Conservation (phyloP, 2,113 vertebrate species). For the Nothobranchius furzeri region DNA sequence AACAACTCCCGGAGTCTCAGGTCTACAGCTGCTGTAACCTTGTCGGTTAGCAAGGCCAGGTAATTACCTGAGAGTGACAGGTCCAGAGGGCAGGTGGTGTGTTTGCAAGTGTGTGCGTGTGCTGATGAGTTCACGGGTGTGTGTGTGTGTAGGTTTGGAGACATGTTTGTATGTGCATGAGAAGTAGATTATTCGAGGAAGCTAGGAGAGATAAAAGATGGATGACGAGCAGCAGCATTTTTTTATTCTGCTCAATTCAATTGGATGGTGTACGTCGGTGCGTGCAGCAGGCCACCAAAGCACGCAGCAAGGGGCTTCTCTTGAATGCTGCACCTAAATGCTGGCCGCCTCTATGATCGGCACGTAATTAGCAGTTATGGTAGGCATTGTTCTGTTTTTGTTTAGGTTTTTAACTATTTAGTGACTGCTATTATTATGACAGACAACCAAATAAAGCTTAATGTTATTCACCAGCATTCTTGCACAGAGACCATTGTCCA, state of each 20-base stretch:
- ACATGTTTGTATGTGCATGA: conserved; percentile 4
- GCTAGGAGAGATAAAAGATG: conserved; percentile 36
- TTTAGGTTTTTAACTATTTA: no score
- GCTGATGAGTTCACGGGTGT: not conserved
- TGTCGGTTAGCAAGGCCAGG: conserved; percentile 71
- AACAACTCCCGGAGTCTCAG: conserved; percentile 56
- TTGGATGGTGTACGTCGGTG: conserved; percentile 64
- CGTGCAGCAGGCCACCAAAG: conserved; percentile 59
- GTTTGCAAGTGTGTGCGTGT: not conserved
- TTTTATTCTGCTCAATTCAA: conserved; percentile 66
- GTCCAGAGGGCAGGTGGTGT: conserved; percentile 55
- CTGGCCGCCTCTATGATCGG: conserved; percentile 39
- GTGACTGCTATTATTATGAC: no score
- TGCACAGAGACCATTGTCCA: no score
- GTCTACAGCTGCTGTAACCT: conserved; percentile 65
- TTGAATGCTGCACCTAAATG: conserved; percentile 44
- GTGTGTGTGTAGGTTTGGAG: conserved; percentile 13
- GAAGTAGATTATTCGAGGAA: conserved; percentile 27
- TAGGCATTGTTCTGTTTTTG: not conserved
- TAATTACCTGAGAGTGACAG: conserved; percentile 74
- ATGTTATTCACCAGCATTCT: no score
- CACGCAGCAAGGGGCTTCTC: conserved; percentile 54
- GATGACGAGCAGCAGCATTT: conserved; percentile 49
- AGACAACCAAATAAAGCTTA: no score
- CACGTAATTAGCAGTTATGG: conserved; percentile 24